Evolutionary conservation across 1,140 invertebrate genomes (phyloP).

Genomic region (Drosophila orena): DNA sequence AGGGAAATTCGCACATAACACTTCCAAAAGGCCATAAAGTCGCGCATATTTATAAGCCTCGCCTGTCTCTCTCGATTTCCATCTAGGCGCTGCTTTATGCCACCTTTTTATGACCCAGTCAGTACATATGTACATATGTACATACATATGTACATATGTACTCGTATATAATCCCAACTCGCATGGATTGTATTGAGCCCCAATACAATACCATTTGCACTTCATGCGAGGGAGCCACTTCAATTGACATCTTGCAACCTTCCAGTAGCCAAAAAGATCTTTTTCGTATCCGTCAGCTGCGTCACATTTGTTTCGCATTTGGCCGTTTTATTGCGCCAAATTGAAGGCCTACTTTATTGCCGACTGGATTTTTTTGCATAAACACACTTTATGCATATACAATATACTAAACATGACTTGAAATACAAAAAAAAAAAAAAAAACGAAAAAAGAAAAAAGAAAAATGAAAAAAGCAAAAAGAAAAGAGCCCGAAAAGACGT

Average conservation of each 20-base stretch:
- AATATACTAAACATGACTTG: conserved; percentile 41
- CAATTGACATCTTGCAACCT: conserved; percentile 18
- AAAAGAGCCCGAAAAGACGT: conserved; percentile 8
- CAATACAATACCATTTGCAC: conserved; percentile 24
- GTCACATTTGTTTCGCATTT: conserved; percentile 61
- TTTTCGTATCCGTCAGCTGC: conserved; percentile 45
- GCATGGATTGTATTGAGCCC: not conserved
- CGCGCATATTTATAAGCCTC: conserved; percentile 58
- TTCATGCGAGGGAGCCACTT: conserved; percentile 17
- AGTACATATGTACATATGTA: not conserved
- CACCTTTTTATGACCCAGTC: conserved; percentile 43
- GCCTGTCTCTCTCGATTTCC: conserved; percentile 32
- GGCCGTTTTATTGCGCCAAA: conserved; percentile 60
- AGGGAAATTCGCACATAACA: conserved; percentile 34
- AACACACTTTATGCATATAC: conserved; percentile 61
- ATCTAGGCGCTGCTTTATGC: conserved; percentile 42
- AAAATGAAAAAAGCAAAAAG: not conserved
- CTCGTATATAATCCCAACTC: not conserved
- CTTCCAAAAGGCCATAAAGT: conserved; percentile 52
- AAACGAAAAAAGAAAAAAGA: conserved; percentile 1
- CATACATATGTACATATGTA: conserved; percentile 3
- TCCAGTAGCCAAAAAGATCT: conserved; percentile 9
- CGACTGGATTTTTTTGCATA: conserved; percentile 68
- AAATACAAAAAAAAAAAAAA: not conserved
- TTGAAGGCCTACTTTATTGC: conserved; percentile 68